phyloP scores from a whole-genome alignment of 2,888 invertebrate species.

The Ptilodon capucinus region DNA sequence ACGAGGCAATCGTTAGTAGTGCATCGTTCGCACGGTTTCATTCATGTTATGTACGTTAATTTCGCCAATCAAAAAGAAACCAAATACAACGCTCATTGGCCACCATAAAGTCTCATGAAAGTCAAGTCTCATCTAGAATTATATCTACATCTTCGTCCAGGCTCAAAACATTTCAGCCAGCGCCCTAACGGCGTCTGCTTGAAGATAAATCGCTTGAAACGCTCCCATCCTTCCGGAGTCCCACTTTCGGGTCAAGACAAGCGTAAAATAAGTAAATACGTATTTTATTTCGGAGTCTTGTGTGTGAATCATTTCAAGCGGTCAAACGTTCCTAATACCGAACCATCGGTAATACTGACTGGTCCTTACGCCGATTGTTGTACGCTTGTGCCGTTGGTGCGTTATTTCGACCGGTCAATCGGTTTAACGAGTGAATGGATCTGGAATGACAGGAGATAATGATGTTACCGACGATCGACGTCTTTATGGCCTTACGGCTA shows the following conservation, averaged over 20 bases:
- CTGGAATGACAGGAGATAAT: not conserved
- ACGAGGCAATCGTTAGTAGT: no score
- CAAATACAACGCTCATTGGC: no score
- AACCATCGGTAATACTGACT: not conserved
- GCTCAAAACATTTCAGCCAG: slow-evolving; percentile 33
- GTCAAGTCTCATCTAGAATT: not conserved
- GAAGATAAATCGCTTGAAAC: slow-evolving; percentile 56
- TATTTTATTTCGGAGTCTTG: slow-evolving; percentile 48
- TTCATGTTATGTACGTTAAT: no score
- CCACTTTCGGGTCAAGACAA: slow-evolving; percentile 50
- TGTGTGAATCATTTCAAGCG: not conserved
- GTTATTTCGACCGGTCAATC: not conserved
- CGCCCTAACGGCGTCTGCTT: slow-evolving; percentile 46
- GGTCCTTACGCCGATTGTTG: not conserved
- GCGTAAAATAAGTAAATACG: slow-evolving; percentile 60
- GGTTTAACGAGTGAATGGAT: not conserved
- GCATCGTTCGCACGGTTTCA: no score
- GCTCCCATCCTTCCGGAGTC: slow-evolving; percentile 48
- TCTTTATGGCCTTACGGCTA: not conserved
- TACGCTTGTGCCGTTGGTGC: not conserved
- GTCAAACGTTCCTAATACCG: not conserved
- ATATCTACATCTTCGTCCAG: slow-evolving; percentile 6
- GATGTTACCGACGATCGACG: not conserved
- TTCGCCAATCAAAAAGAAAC: no score
- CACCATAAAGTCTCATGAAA: no score